These are phyloP conservation scores for Gallinago media DNA, from an alignment of 2,113 vertebrate genomes.

Conservation along the genomic window DNA sequence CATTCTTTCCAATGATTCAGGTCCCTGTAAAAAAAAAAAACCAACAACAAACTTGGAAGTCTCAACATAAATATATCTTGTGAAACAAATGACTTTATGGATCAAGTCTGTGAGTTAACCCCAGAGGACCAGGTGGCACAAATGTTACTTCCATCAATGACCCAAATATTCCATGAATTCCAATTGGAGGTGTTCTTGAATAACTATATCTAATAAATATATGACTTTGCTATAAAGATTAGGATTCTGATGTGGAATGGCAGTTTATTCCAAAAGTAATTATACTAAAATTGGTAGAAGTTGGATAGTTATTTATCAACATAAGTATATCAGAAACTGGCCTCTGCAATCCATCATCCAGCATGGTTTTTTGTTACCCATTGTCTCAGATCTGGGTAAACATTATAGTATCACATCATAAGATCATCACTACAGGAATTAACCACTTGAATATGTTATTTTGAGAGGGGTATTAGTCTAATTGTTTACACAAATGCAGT, in stretches of 20 bases:
- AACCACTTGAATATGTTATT: background rate
- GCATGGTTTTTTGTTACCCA: background rate
- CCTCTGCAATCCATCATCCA: background rate
- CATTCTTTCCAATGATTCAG: background rate
- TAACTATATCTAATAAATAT: background rate
- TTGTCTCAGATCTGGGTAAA: background rate
- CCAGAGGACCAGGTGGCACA: background rate
- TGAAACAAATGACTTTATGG: background rate
- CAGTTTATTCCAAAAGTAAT: background rate
- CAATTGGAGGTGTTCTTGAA: background rate
- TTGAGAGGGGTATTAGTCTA: background rate
- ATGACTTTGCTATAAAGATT: background rate
- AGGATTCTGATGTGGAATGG: background rate
- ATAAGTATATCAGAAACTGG: background rate
- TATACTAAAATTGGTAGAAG: background rate
- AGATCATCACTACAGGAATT: background rate
- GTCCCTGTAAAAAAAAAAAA: background rate
- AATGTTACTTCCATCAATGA: background rate
- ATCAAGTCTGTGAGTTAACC: background rate
- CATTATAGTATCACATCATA: background rate
- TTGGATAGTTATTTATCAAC: background rate
- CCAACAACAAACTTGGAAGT: background rate
- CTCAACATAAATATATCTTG: background rate
- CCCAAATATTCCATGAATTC: background rate
- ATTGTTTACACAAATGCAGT: background rate